Conservation (phyloP, 1,140 invertebrate genomes). For the Monochamus saltuarius region DNA sequence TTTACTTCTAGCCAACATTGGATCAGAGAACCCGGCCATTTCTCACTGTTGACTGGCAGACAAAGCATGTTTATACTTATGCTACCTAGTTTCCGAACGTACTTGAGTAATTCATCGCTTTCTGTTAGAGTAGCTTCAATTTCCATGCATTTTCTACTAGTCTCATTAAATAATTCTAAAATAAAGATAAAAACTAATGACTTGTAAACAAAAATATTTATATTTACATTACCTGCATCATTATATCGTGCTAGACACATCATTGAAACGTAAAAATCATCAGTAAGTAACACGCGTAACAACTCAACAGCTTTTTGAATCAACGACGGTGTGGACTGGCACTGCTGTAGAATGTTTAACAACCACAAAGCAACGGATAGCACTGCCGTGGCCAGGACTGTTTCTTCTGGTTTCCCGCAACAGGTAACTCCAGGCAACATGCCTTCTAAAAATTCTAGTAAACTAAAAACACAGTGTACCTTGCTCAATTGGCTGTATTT, state of each 20-base stretch:
- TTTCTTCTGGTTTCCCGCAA: conserved; percentile 80
- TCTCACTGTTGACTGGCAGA: conserved; percentile 58
- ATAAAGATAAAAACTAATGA: conserved; percentile 5
- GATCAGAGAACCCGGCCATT: conserved; percentile 71
- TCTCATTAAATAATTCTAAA: conserved; percentile 59
- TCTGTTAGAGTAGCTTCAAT: conserved; percentile 59
- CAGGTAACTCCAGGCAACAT: conserved; percentile 66
- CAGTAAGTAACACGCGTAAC: conserved; percentile 68
- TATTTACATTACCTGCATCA: conserved; percentile 36
- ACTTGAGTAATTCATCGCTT: conserved; percentile 54
- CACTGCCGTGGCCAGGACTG: conserved; percentile 71
- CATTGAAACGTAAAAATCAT: conserved; percentile 78
- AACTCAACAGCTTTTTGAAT: conserved; percentile 70
- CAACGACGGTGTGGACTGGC: conserved; percentile 57
- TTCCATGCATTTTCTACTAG: conserved; percentile 73
- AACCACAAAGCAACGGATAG: conserved; percentile 79
- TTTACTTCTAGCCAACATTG: conserved; percentile 70
- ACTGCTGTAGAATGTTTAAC: conserved; percentile 71
- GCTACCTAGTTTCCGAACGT: conserved; percentile 58
- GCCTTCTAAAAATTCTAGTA: conserved; percentile 82
- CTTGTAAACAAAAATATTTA: conserved; percentile 7
- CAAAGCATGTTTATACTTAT: conserved; percentile 64
- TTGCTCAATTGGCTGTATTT: conserved; percentile 88
- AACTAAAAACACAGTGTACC: conserved; percentile 77
- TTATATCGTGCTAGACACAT: conserved; percentile 72